phyloP scores from a whole-genome alignment of 2,888 invertebrate species.

The Caenorhabditis panamensis region DNA sequence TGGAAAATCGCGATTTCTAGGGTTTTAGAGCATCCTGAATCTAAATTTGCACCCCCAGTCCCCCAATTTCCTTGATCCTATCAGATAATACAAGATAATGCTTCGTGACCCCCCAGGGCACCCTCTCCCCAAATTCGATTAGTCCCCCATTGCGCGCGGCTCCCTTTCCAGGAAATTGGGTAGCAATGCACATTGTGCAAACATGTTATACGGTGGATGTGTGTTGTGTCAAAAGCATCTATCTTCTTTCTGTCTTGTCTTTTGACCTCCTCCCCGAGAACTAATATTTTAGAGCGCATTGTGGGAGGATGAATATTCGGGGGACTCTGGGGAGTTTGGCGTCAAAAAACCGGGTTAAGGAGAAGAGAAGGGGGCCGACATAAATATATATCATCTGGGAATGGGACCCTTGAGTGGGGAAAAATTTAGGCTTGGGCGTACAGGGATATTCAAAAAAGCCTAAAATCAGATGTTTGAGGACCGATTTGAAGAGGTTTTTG shows the following conservation, averaged over 20 bases:
- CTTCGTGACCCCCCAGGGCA: conserved; percentile 5
- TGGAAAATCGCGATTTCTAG: too few relatives aligned
- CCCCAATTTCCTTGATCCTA: neutral
- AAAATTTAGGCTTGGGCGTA: too few relatives aligned
- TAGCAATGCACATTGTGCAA: conserved; percentile 27
- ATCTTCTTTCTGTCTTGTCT: neutral
- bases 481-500: too few relatives aligned
- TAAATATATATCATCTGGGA: conserved; percentile 52
- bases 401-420: neutral
- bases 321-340: neutral
- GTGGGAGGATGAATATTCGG: neutral
- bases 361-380: neutral
- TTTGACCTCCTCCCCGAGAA: conserved; percentile 21
- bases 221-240: conserved; percentile 12
- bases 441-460: too few relatives aligned
- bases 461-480: too few relatives aligned
- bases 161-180: conserved; percentile 25
- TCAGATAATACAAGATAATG: conserved; percentile 50
- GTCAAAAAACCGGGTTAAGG: conserved; percentile 47
- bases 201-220: conserved; percentile 35
- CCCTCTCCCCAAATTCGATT: conserved; percentile 38
- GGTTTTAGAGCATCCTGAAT: too few relatives aligned
- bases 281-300: conserved; percentile 47
- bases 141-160: conserved; percentile 25
- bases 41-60: neutral